Evolutionary conservation across 2,797 vertebrate genomes (phyloP), one percentile per base, ranked within the genome.

Genomic region (Poecilia gillii): DNA sequence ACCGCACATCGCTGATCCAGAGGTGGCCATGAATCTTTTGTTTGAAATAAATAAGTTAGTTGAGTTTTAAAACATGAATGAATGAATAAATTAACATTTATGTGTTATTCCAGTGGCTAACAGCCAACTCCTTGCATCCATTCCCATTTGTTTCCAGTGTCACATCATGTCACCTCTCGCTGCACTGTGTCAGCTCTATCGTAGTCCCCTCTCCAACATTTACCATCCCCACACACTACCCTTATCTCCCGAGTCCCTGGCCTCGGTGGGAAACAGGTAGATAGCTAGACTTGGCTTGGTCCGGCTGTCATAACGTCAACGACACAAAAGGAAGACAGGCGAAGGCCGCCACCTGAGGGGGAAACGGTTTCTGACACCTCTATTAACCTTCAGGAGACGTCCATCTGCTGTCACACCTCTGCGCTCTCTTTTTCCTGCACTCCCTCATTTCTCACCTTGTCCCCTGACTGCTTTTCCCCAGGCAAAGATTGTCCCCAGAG

Each of bases 371-470:
- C 78, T 92, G 91, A 94, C 90, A 94, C 93, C 87, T 95, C 95
- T 88, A 91, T 96, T 95, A 94, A 94, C 93, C 94, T 94, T 92
- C 88, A 90, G 82, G 84, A 90, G 73, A 88, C 73, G 57, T 91
- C 85, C 84, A 53, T 80, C 80, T 72, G 53, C 80, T 43, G 68
- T 89, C 79, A 85, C 81, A 66, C 73, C 75, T 20, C 16, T 18
- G 13, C 73, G 62, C 78, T 77, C 79, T 71, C 77, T 68, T 68
- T 78, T 68, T 72, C 23, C 76, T 74, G 25, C 73, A 79, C 51
- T 77, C 76, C 59, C 72, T 84, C 90, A 81, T 84, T 73, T 84
- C 75, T 76, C 72, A 20, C 4, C 79, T 79, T 74, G 72, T 77
- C 87, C 4, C 79, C 79, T 74, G 72, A 73, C 87, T 75, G 57